phyloP scores from a whole-genome alignment of 2,797 vertebrate species.

The Bufotes viridis region DNA sequence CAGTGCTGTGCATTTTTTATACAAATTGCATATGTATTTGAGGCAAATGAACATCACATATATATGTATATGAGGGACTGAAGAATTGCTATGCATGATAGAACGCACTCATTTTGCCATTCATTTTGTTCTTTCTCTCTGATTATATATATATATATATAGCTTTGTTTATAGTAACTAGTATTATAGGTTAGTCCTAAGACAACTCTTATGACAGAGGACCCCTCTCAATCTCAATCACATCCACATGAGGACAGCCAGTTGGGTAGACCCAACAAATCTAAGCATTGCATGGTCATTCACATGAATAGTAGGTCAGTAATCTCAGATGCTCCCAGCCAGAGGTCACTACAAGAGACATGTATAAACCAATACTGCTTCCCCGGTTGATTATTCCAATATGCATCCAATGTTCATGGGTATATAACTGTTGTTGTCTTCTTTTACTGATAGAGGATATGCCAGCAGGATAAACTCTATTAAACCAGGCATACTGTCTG shows the following conservation, averaged over 20 bases:
- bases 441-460: too few relatives aligned
- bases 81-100: conserved; percentile 3
- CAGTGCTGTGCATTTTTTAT: conserved; percentile 24
- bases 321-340: too few relatives aligned
- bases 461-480: too few relatives aligned
- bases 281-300: neutral
- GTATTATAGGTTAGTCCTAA: neutral
- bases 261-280: neutral
- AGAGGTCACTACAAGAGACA: too few relatives aligned
- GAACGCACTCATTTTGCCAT: neutral
- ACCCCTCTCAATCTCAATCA: neutral
- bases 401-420: too few relatives aligned
- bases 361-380: too few relatives aligned
- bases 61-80: neutral
- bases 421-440: too few relatives aligned
- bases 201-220: neutral
- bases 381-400: too few relatives aligned
- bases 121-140: neutral
- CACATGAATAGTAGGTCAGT: neutral
- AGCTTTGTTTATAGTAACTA: neutral
- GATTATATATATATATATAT: neutral
- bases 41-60: conserved; percentile 49
- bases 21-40: conserved; percentile 39
- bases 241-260: neutral
- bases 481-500: too few relatives aligned